Conservation (phyloP, 2,888 invertebrate species). For the Scaptomyza cyrtandrae region DNA sequence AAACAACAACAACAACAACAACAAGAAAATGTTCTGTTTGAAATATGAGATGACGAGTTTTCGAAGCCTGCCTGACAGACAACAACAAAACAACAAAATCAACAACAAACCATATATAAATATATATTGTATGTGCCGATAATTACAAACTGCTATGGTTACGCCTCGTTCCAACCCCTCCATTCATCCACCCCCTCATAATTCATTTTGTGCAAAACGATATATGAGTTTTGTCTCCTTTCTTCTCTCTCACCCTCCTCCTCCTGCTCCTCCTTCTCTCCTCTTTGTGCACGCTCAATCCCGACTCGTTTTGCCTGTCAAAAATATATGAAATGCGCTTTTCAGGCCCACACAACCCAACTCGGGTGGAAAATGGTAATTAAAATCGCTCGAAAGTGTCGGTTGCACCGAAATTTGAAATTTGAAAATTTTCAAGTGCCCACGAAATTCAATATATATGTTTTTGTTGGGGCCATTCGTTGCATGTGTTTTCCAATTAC, state of each 20-base stretch:
- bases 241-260: not conserved
- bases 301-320: constrained; percentile 47
- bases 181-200: not conserved
- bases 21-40: constrained; percentile 21
- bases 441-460: constrained; percentile 44
- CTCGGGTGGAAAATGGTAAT: constrained; percentile 66
- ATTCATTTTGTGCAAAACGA: constrained; percentile 2
- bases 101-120: constrained; percentile 45
- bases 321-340: constrained; percentile 67
- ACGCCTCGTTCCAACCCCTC: not conserved
- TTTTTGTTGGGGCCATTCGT: constrained; percentile 23
- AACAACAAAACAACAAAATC: constrained; percentile 22
- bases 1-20: not conserved
- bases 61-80: not conserved
- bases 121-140: constrained; percentile 31
- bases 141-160: constrained; percentile 55
- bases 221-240: not conserved
- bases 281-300: constrained; percentile 51
- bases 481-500: constrained; percentile 75
- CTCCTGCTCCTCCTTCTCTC: not conserved
- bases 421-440: constrained; percentile 52
- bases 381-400: constrained; percentile 67
- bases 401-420: constrained; percentile 50
- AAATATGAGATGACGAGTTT: constrained; percentile 29
- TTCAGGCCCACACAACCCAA: not conserved